Conservation (phyloP, 2,888 invertebrate species). For the Amblyteles armatorius region DNA sequence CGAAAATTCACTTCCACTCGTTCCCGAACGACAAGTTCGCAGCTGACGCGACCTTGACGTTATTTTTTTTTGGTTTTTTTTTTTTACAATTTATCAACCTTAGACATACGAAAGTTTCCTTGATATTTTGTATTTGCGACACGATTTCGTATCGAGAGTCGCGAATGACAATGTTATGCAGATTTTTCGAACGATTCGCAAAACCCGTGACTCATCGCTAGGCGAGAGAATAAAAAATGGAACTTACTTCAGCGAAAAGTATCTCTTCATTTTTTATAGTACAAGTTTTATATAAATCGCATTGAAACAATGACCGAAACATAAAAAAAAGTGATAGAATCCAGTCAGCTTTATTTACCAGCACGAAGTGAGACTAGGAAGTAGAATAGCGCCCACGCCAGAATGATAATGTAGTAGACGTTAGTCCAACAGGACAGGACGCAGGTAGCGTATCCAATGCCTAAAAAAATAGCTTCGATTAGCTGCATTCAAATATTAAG, state of each 20-base stretch:
- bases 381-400: slow-evolving; percentile 99
- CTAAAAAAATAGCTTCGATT: slow-evolving; percentile 77
- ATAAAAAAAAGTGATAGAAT: neutral
- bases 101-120: slow-evolving; percentile 37
- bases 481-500: neutral
- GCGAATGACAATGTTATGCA: slow-evolving; percentile 53
- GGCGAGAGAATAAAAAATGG: neutral
- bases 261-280: neutral
- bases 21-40: neutral
- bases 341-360: slow-evolving; percentile 86
- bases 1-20: neutral
- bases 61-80: neutral
- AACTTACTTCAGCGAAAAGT: neutral
- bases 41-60: neutral
- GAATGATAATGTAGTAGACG: slow-evolving; percentile 98
- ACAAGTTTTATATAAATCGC: neutral
- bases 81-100: neutral
- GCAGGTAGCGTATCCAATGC: slow-evolving; percentile 98
- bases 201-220: slow-evolving; percentile 17
- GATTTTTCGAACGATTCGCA: slow-evolving; percentile 21
- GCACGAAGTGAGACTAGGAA: slow-evolving; percentile 95
- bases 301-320: slow-evolving; percentile 6
- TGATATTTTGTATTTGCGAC: slow-evolving; percentile 39
- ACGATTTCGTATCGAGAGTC: slow-evolving; percentile 30
- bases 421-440: slow-evolving; percentile 99